Evolutionary conservation across 2,113 vertebrate species (phyloP), one percentile per base, ranked within the genome.

Genomic region (Trematocara zebra): DNA sequence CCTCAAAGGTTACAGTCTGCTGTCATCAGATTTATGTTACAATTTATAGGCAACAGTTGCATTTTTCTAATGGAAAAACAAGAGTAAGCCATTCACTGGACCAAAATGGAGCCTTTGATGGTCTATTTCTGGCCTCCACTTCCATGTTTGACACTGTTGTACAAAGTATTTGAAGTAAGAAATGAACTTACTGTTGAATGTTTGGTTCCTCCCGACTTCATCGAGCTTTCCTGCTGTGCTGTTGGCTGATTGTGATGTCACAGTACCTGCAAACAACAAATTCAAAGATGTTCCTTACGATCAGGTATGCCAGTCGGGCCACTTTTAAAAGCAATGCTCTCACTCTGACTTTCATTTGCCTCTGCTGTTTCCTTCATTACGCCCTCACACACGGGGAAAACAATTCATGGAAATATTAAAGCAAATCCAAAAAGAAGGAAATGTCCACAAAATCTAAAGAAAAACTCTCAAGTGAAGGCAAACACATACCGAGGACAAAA

Each of bases 401-500:
- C 57, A 42, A 20, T 52, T 28, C 44, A 76, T 8, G 44, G 44
- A 76, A 76, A 33, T 51, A 31, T 54, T 59, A 35, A 57, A 40
- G 47, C 28, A 78, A 79, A 47, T 42, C 31, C 57, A n/a, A 42
- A n/a, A 42, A 67, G 59, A 87, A 89, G 90, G 81, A 94, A 92
- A 90, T 83, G 11, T 74, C 59, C 9, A 31, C 12, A 12, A 8
- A 11, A 69, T 5, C 15, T 7, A 37, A 64, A 64, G 6, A 49
- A 52, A 82, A 17, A 8, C 2, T 1, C 17, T 11, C 7, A 18
- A 59, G 44, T 42, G 4, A 78, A 12, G 40, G 20, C 5, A 11
- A 23, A 81, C 4, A 82, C 88, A 2, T 82, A 94, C 95, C 64
- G 8, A 88, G 40, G 20, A 89, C 2, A 2, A 95, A 67, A 4